phyloP scores from a whole-genome alignment of 2,888 invertebrate species.

The Parapristionchus giblindavisi region DNA sequence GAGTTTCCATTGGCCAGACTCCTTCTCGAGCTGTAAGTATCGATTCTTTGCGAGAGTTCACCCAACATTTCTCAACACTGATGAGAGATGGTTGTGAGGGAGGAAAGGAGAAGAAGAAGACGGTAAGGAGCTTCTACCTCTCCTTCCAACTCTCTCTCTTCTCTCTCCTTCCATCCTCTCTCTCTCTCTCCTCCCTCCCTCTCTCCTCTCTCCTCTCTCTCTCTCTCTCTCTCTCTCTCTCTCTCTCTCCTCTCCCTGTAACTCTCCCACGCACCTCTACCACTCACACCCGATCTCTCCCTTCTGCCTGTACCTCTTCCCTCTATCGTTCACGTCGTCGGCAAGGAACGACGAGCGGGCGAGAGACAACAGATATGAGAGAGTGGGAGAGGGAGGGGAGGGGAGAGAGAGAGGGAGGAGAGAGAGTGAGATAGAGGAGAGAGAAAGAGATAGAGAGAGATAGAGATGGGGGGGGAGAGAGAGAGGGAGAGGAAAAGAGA shows the following conservation, averaged over 20 bases:
- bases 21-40: constrained; percentile 38
- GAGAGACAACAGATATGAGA: not conserved
- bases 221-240: too few relatives aligned
- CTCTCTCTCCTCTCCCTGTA: too few relatives aligned
- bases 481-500: constrained; percentile 5
- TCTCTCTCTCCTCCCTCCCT: not conserved
- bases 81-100: not conserved
- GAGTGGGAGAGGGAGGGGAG: constrained; percentile 11
- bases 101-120: constrained; percentile 8
- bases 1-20: constrained; percentile 32
- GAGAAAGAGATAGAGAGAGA: not conserved
- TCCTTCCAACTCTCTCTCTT: not conserved
- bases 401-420: constrained; percentile 4
- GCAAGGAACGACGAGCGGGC: not conserved
- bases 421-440: constrained; percentile 11
- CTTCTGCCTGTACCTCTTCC: too few relatives aligned
- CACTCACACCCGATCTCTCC: too few relatives aligned
- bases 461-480: not conserved
- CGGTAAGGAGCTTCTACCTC: not conserved
- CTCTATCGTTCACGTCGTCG: not conserved
- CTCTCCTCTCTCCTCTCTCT: too few relatives aligned
- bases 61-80: constrained; percentile 17
- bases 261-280: too few relatives aligned
- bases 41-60: constrained; percentile 29
- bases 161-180: not conserved